Evolutionary conservation across 2,113 vertebrate species (phyloP), one percentile per base, ranked within the genome.

Genomic region (Pollimyrus isidori): DNA sequence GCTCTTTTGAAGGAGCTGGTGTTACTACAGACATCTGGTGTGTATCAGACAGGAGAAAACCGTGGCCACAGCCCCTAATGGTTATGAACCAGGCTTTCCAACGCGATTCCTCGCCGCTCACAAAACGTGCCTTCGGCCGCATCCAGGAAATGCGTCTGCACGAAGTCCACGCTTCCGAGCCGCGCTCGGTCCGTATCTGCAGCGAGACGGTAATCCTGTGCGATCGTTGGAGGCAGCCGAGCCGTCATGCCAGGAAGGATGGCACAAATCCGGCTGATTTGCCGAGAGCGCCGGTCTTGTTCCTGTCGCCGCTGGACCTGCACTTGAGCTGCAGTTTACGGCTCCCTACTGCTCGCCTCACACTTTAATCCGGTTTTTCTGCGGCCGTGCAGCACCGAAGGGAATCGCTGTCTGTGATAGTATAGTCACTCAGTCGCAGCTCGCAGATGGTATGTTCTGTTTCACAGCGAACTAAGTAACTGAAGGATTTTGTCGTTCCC

Each of bases 1-100:
- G 65, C 13, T 50, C n/a, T 73, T 90, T 88, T 90, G 56, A 88
- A 62, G 58, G 87, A 73, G 87, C 87, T 46, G 90, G 30, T 90
- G 87, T 49, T 73, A 88, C 88, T 90, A 53, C 65, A 82, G 73
- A 88, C 87, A 90, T 90, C 90, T 90, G 90, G 87, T 90, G 76
- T 88, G 42, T 86, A 90, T 90, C 90, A 90, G 90, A 88, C 76
- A 69, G 53, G 90, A 88, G 53, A 88, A 88, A 90, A 35, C 87
- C 76, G 69, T 88, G 3, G 1, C 87, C 82, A 26, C 90, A 86
- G 80, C 19, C 46, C 53, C 56, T 88, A 88, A 85, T 90, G 89
- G 69, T 90, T 88, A 88, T 88, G 87, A 58, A 69, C 73, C 65
- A 17, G 87, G 87, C 87, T 88, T 88, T 88, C 76, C 87, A 83